Percentiles rank a stretch among this genome's conserved stretches.
These are phyloP conservation scores for Cantharis rustica DNA, from an alignment of 2,888 invertebrate species.

Conservation along the genomic window DNA sequence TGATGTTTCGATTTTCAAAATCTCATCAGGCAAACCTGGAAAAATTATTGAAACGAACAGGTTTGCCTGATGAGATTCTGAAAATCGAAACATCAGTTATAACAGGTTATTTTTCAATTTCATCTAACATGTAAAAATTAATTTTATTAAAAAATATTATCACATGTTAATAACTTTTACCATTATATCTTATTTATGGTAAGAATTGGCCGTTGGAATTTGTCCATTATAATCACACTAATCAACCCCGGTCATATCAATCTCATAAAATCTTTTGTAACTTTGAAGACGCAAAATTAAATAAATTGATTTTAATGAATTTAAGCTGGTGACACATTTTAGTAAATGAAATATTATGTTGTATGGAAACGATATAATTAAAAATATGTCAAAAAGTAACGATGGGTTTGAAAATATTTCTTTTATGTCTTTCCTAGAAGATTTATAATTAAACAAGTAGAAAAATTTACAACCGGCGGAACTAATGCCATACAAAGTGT, in stretches of 20 bases:
- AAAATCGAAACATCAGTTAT: too few species aligned
- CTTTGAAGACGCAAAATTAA: neutral
- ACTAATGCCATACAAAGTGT: conserved; percentile 14
- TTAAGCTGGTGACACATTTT: neutral
- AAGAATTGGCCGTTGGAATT: too few species aligned
- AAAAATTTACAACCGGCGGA: conserved; percentile 7
- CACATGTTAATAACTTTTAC: too few species aligned
- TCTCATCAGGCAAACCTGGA: too few species aligned
- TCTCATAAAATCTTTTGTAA: neutral
- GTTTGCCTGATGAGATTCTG: too few species aligned
- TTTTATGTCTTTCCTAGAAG: neutral
- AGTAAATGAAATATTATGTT: neutral
- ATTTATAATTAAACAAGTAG: neutral
- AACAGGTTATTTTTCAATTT: too few species aligned
- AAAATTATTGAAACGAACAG: too few species aligned
- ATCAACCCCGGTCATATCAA: neutral
- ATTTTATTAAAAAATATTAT: too few species aligned
- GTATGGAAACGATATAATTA: neutral
- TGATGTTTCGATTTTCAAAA: too few species aligned
- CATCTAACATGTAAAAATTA: too few species aligned
- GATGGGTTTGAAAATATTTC: neutral
- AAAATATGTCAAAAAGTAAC: neutral
- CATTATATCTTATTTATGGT: too few species aligned
- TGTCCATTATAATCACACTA: neutral
- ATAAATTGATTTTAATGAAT: neutral